Evolutionary conservation across 2,113 vertebrate species (phyloP).

Genomic region (Clupea harengus): DNA sequence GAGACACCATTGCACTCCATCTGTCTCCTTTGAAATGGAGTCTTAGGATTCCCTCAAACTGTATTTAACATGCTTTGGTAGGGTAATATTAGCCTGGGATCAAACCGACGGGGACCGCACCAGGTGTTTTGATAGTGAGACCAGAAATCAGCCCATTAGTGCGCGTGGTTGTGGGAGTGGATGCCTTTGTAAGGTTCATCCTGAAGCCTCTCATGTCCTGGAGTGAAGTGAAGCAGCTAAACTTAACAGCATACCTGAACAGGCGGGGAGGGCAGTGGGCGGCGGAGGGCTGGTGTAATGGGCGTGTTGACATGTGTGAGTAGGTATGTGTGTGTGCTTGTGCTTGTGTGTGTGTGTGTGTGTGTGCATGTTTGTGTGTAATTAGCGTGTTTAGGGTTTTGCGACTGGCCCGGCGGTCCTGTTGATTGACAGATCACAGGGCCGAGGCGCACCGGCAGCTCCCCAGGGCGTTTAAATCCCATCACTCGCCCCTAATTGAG

Average conservation of each 20-base stretch:
- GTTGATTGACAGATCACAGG: slow-evolving; percentile 47
- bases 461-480: slow-evolving; percentile 45
- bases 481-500: slow-evolving; percentile 48
- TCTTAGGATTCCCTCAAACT: not conserved
- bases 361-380: slow-evolving; percentile 27
- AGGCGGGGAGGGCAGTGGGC: not conserved
- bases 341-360: not conserved
- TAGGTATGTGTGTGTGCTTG: not conserved
- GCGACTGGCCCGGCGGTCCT: slow-evolving; percentile 20
- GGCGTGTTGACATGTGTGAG: slow-evolving; percentile 21
- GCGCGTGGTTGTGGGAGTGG: slow-evolving; percentile 7
- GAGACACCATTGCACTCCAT: not conserved
- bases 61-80: not conserved
- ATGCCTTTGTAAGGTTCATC: not conserved
- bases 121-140: slow-evolving; percentile 30
- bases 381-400: slow-evolving; percentile 45
- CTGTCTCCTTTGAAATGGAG: not conserved
- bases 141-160: slow-evolving; percentile 24
- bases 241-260: not conserved
- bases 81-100: not conserved
- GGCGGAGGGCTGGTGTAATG: not conserved
- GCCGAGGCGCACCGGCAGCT: slow-evolving; percentile 13
- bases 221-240: not conserved
- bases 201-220: not conserved
- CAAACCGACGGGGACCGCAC: not conserved